These are phyloP conservation scores for Netelia fuscicornis DNA, from an alignment of 2,888 invertebrate genomes.

Conservation along the genomic window DNA sequence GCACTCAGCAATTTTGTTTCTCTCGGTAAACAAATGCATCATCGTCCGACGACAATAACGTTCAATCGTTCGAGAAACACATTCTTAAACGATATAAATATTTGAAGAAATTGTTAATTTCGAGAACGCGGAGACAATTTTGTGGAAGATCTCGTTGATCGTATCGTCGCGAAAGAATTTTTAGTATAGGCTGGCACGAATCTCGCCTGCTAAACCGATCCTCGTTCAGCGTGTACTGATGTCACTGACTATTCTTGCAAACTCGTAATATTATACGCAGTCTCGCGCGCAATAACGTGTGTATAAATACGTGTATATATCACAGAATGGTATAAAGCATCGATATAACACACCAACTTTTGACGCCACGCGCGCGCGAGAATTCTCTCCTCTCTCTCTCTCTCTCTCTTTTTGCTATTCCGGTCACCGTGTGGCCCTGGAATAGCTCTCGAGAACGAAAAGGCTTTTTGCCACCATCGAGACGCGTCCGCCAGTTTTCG, in stretches of 20 bases:
- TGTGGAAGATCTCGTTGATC: no score
- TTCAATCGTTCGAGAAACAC: no score
- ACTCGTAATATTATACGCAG: slow-evolving; percentile 64
- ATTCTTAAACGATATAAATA: background rate
- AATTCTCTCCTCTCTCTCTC: slow-evolving; percentile 27
- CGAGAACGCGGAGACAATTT: no score
- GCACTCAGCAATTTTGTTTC: background rate
- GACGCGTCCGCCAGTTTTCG: slow-evolving; percentile 37
- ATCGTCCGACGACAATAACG: no score
- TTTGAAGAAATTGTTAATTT: background rate
- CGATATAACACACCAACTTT: slow-evolving; percentile 45
- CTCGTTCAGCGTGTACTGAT: slow-evolving; percentile 69
- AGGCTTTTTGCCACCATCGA: slow-evolving; percentile 45
- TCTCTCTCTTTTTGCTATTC: slow-evolving; percentile 70
- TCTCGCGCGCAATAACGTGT: slow-evolving; percentile 16
- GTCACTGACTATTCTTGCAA: slow-evolving; percentile 77
- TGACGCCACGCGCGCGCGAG: slow-evolving; percentile 29
- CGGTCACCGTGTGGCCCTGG: slow-evolving; percentile 75
- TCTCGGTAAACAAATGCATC: no score
- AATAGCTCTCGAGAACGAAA: slow-evolving; percentile 64
- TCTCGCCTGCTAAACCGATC: slow-evolving; percentile 26
- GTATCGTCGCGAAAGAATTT: background rate
- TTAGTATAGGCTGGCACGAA: background rate
- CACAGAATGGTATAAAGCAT: slow-evolving; percentile 32
- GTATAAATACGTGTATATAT: background rate